A percentile compares a stretch with the other conserved stretches of the same genome.
phyloP scores from a whole-genome alignment of 2,888 invertebrate species.

The Meiosimyza platycephala region DNA sequence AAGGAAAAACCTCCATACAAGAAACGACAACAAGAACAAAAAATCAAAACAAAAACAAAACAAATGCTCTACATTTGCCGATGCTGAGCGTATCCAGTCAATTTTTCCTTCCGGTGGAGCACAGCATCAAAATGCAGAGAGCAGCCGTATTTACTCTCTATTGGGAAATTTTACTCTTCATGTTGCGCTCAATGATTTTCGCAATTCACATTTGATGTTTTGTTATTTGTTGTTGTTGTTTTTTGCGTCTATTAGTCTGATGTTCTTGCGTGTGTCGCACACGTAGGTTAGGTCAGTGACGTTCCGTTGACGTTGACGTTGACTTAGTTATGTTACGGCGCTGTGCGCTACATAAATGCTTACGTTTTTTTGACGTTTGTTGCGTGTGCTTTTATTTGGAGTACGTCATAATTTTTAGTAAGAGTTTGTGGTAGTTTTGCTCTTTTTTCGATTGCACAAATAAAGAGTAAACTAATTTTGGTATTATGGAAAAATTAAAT shows the following conservation, averaged over 20 bases:
- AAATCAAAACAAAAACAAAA: neutral
- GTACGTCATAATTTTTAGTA: neutral
- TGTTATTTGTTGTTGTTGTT: neutral
- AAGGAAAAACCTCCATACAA: too few species aligned
- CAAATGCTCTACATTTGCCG: neutral
- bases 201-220: too few species aligned
- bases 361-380: neutral
- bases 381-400: neutral
- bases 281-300: slow-evolving; percentile 49
- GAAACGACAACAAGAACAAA: slow-evolving; percentile 4
- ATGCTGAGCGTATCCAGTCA: neutral
- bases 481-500: too few species aligned
- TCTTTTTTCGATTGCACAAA: too few species aligned
- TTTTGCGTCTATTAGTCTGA: neutral
- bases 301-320: slow-evolving; percentile 22
- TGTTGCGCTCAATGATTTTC: neutral
- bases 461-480: too few species aligned
- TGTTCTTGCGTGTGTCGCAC: slow-evolving; percentile 3
- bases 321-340: neutral
- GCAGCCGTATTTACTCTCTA: neutral
- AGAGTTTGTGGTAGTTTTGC: too few species aligned
- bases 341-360: neutral
- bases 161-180: neutral
- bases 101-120: neutral
- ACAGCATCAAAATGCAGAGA: neutral